Base-by-base conservation (phyloP, 2,797 vertebrate genomes). In the Sitta carolinensis region DNA sequence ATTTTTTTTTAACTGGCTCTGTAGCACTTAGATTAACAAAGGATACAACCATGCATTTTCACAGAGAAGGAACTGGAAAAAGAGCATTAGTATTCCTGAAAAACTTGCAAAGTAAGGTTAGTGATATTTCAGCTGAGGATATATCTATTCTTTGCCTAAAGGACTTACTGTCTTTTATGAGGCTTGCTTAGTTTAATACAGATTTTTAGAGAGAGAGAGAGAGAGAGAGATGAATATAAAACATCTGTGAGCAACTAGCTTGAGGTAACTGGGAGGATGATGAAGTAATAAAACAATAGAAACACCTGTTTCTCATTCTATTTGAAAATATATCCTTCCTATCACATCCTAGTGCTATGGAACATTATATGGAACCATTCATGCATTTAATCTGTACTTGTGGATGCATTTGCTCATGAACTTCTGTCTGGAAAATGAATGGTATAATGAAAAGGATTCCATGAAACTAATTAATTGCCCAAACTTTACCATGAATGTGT, bases 1-100 rank as follows among this genome's bases (percentile, higher is more conserved):
- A 36, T 36, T 36, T n/a, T 17, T 32, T 51, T 89, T 50, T 61
- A 5, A 36, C 51, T 90, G 10, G 38, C 8, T 67, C 59, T 59
- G 7, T 58, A 14, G 13, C 10, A 54, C 11, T 48, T 54, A 38
- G 16, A 55, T 32, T 91, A 64, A 9, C 27, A 55, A 75, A 22
- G 6, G 5, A 62, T 43, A 45, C 9, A 47, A 3, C 42, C 23
- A 21, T 50, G 11, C 3, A 14, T 58, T 92, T 87, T 73, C 67
- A 72, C 11, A 47, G 30, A 48, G 36, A 47, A 81, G 16, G 8
- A 84, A 34, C 14, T 40, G 47, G 83, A 72, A 45, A 57, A 48
- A 58, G 13, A 58, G 3, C 0, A 0, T 3, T 40, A n/a, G 3
- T 77, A 70, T 58, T 83, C 45, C 22, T 34, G 51, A 22, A 57